Conservation (phyloP, 2,113 vertebrate species). For the Ramphastos sulfuratus region DNA sequence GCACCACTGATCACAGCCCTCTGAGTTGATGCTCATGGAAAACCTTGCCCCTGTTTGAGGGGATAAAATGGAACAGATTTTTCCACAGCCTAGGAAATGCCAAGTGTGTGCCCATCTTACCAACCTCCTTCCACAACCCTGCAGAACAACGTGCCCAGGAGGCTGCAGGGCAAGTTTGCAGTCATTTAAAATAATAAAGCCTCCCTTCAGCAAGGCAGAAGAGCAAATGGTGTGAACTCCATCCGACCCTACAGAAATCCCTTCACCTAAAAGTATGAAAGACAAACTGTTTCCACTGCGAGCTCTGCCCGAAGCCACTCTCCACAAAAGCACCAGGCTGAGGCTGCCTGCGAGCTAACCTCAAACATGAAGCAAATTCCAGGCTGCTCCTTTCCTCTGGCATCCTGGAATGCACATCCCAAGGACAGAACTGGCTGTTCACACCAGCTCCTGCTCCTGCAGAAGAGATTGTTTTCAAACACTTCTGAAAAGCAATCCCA, state of each 20-base stretch:
- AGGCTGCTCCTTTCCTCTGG: conserved; percentile 33
- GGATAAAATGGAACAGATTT: neutral
- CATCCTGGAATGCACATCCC: conserved; percentile 40
- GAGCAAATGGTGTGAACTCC: neutral
- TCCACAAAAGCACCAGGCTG: neutral
- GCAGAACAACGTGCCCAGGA: neutral
- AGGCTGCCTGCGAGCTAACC: conserved; percentile 15
- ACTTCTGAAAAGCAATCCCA: conserved; percentile 8
- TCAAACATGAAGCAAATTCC: conserved; percentile 31
- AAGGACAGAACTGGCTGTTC: conserved; percentile 41
- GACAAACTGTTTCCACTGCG: conserved; percentile 41
- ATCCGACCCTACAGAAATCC: conserved; percentile 29
- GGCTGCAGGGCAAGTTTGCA: neutral
- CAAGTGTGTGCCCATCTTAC: fast-evolving
- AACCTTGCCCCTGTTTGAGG: neutral
- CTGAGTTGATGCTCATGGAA: neutral
- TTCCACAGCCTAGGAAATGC: neutral
- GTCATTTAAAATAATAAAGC: neutral
- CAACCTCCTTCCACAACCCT: neutral
- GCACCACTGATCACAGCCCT: no score
- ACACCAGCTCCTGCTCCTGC: conserved; percentile 31
- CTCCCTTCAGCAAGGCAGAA: neutral
- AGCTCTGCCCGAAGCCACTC: conserved; percentile 33
- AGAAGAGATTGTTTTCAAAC: conserved; percentile 50
- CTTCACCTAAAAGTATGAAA: conserved; percentile 44